A percentile compares a stretch with the other conserved stretches of the same genome.
These are phyloP conservation scores for Venturia canescens DNA, from an alignment of 1,140 invertebrate species.

Conservation along the genomic window DNA sequence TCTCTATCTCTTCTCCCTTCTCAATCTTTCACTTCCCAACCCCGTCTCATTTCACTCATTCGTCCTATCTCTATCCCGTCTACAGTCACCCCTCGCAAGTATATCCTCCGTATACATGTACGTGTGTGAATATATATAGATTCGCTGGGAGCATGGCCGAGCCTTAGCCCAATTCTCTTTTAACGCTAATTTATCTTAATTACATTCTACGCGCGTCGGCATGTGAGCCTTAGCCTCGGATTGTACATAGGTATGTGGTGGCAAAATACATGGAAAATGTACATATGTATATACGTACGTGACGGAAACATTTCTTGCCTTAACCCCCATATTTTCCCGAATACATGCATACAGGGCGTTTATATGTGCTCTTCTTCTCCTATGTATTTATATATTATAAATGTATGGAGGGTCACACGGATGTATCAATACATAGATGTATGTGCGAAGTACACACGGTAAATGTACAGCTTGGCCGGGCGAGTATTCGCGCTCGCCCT, in stretches of 20 bases:
- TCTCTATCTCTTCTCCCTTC: slow-evolving; percentile 18
- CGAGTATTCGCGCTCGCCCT: background rate
- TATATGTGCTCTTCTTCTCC: background rate
- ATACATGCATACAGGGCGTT: slow-evolving; percentile 17
- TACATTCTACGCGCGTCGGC: slow-evolving; percentile 73
- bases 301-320: slow-evolving; percentile 42
- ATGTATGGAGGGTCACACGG: no score
- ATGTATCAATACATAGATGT: no score
- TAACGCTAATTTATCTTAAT: slow-evolving; percentile 76
- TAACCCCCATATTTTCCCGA: background rate
- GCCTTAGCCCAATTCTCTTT: slow-evolving; percentile 69
- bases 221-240: slow-evolving; percentile 53
- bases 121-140: no score
- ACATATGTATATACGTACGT: slow-evolving; percentile 45
- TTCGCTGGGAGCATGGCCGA: slow-evolving; percentile 55
- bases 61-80: slow-evolving; percentile 24
- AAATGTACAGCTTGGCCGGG: slow-evolving; percentile 7
- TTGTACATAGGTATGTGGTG: slow-evolving; percentile 13
- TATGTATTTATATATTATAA: no score
- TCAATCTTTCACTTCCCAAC: background rate
- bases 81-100: slow-evolving; percentile 2
- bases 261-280: background rate
- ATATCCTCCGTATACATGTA: slow-evolving; percentile 44
- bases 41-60: slow-evolving; percentile 28
- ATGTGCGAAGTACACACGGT: slow-evolving; percentile 6